Base-by-base conservation (phyloP, 2,797 vertebrate genomes). In the Iguana delicatissima region DNA sequence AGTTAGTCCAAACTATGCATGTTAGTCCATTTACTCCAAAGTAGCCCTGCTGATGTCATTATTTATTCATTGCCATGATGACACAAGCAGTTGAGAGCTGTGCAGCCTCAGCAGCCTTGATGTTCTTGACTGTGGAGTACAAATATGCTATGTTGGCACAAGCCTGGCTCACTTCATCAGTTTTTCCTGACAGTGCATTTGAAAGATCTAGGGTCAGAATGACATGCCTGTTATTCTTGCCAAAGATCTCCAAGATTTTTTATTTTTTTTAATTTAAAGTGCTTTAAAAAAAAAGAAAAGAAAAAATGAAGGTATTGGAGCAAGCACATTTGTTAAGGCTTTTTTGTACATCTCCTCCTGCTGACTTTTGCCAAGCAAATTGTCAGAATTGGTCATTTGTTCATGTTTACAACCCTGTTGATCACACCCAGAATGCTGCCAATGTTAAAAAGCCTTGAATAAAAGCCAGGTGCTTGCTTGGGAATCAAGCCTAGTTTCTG, bases 361-460 rank as follows among this genome's bases (percentile, higher is more conserved):
- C 67, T 1, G 3, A 77, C 57, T 57, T 52, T 69, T 72, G 73
- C 59, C 90, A 91, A 91, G 69, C 18, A 67, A 76, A 59, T 46
- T 87, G 85, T 88, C 80, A 80, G 26, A 80, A 84, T 20, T 52
- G 69, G 85, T 46, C 20, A 52, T 69, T 59, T 55, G 64, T 52
- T 87, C 7, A 22, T 24, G 12, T 7, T 3, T 57, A 42, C 50
- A 73, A 32, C 3, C 32, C 0, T 14, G 29, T 35, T 35, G 84
- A 73, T 9, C 9, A 26, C 35, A 22, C 4, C 9, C 7, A 55
- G 13, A 69, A 46, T 4, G 2, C 10, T 38, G 13, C 38, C 42
- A n/a, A 29, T 64, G 29, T 22, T 20, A 62, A 90, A 29, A 32
- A 1, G 3, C 59, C 2, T 16, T 50, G n/a, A 84, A 35, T 38